These are phyloP conservation scores for Heliconius erato DNA, from an alignment of 2,888 invertebrate species.

Conservation along the genomic window DNA sequence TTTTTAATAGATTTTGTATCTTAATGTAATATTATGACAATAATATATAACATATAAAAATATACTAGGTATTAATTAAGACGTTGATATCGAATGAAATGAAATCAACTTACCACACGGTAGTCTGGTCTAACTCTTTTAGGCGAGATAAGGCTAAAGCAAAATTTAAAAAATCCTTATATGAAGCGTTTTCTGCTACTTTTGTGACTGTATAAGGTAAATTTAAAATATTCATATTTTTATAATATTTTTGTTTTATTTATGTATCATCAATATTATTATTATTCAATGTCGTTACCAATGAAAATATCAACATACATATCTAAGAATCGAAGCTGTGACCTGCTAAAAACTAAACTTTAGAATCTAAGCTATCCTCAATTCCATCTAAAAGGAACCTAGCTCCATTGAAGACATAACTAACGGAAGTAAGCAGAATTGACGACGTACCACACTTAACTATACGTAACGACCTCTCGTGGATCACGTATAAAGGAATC, in stretches of 20 bases:
- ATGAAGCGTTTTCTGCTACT: background rate
- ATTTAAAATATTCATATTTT: too few species aligned
- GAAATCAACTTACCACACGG: too few species aligned
- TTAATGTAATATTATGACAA: too few species aligned
- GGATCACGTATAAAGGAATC: slow-evolving; percentile 45
- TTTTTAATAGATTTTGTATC: background rate
- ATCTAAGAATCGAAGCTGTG: background rate
- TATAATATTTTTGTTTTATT: too few species aligned
- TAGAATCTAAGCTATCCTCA: background rate
- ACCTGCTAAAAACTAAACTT: background rate
- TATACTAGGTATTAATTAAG: background rate
- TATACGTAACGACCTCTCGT: slow-evolving; percentile 48
- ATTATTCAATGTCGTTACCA: background rate
- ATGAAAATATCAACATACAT: background rate
- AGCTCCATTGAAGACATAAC: slow-evolving; percentile 21
- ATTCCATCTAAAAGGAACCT: background rate
- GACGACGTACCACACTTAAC: slow-evolving; percentile 35
- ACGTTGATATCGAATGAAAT: too few species aligned
- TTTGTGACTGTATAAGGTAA: background rate
- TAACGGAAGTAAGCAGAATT: slow-evolving; percentile 21
- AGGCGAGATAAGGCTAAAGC: too few species aligned
- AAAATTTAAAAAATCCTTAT: background rate
- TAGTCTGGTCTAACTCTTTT: too few species aligned
- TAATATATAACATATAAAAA: background rate
- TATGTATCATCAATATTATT: too few species aligned